Base-by-base conservation (phyloP, 2,113 vertebrate genomes). In the Callopanchax toddi region DNA sequence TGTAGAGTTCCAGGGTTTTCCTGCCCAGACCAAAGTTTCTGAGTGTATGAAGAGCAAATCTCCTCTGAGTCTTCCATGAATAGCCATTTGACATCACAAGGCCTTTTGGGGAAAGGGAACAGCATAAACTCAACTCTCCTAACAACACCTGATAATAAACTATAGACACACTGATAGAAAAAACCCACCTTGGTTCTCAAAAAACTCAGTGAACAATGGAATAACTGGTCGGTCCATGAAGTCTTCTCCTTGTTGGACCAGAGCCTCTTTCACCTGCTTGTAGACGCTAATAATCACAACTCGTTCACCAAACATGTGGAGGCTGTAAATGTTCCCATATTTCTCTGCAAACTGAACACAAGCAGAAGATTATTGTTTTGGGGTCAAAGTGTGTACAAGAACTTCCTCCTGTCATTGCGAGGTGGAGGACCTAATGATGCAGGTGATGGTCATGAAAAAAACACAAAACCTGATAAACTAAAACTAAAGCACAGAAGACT, bases 11-110 rank as follows among this genome's bases (percentile, higher is more conserved):
- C 67, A 94, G 34, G 21, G 67, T 61, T 44, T 81, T 92, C 74
- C 91, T 94, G 11, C 93, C 93, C 74, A 93, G 0, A 40, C 94
- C 94, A 6, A 97, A 94, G 82, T 93, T 95, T 21, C 84, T 90
- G 5, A 96, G 87, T 0, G 92, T 94, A 10, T 56, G 84, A 64
- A 94, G 85, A 46, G 86, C 76, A 79, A 94, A 93, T 65, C 91
- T 90, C 37, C 92, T 91, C 76, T 93, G 92, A 20, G 87, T 81
- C 71, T 90, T 93, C 93, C 93, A 94, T 1, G 11, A 1, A 56
- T 79, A 51, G 0, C 93, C 93, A 0, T 0, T 91, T 3, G 91
- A 88, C 2, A 0, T 0, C 62, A 91, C 0, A 60, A 94, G 3
- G 39, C 93, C 93, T 94, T n/a, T 45, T 23, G 7, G 26, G 1